Conservation (phyloP, 1,140 invertebrate species). For the Apis laboriosa region DNA sequence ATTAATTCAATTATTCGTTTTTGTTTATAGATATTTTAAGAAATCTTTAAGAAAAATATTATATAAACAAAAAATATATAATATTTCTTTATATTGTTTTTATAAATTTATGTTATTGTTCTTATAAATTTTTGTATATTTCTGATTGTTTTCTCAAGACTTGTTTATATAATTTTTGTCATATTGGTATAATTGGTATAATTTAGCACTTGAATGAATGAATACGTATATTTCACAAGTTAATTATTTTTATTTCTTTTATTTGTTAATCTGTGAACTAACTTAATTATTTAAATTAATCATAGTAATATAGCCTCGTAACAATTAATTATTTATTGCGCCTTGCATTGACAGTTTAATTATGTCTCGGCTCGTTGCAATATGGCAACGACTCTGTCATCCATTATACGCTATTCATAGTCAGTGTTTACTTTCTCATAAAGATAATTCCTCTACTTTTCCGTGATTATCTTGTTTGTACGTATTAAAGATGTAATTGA, state of each 20-base stretch:
- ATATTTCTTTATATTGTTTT: no score
- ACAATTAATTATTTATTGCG: constrained; percentile 32
- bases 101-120: neutral
- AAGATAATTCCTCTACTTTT: constrained; percentile 7
- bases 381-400: constrained; percentile 14
- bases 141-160: neutral
- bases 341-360: constrained; percentile 26
- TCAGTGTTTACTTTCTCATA: constrained; percentile 20
- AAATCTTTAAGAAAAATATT: no score
- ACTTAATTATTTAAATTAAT: constrained; percentile 12
- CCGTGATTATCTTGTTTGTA: neutral
- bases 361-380: constrained; percentile 6
- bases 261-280: neutral
- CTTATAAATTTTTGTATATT: neutral
- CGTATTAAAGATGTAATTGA: neutral
- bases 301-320: neutral
- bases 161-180: no score
- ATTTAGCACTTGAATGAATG: neutral
- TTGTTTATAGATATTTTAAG: no score
- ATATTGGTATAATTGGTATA: neutral
- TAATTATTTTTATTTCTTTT: neutral
- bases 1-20: no score
- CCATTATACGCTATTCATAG: constrained; percentile 23
- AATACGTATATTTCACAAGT: neutral
- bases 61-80: no score